Percentiles rank a stretch among this genome's conserved stretches.
These are phyloP conservation scores for Platysternon megacephalum DNA, from an alignment of 2,113 vertebrate species.

Conservation along the genomic window DNA sequence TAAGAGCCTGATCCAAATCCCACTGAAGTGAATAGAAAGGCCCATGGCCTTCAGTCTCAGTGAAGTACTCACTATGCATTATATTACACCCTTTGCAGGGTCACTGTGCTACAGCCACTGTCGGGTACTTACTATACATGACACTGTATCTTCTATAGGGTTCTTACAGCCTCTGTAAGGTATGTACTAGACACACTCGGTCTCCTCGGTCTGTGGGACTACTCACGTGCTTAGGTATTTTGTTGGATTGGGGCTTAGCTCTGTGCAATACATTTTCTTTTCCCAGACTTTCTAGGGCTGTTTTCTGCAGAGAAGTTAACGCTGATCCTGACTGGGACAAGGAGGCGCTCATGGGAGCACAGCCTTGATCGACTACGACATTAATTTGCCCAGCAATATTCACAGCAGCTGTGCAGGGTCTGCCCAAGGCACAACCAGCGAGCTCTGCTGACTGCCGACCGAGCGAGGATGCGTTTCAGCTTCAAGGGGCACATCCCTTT, in stretches of 20 bases:
- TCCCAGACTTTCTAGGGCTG: not conserved
- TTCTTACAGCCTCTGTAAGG: not conserved
- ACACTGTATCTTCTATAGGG: not conserved
- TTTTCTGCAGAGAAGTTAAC: not conserved
- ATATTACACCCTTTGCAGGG: not conserved
- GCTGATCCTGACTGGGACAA: not conserved
- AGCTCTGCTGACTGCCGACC: not conserved
- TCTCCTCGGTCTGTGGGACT: not conserved
- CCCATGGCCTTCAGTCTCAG: not conserved
- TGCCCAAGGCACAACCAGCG: not conserved
- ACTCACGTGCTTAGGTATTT: not conserved
- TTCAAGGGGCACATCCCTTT: not conserved
- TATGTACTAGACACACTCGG: not conserved
- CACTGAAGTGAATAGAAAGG: not conserved
- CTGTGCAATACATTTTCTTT: not conserved
- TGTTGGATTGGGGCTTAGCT: not conserved
- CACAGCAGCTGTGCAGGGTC: not conserved
- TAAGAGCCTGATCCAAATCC: not conserved
- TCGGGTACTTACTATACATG: not conserved
- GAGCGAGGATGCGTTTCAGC: not conserved
- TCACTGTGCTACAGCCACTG: too few species aligned
- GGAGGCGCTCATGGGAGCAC: not conserved
- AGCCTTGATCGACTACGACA: not conserved
- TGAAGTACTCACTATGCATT: not conserved
- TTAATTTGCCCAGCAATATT: not conserved